A percentile compares a stretch with the other conserved stretches of the same genome.
phyloP scores from a whole-genome alignment of 2,888 invertebrate genomes.

The Thymelicus acteon region DNA sequence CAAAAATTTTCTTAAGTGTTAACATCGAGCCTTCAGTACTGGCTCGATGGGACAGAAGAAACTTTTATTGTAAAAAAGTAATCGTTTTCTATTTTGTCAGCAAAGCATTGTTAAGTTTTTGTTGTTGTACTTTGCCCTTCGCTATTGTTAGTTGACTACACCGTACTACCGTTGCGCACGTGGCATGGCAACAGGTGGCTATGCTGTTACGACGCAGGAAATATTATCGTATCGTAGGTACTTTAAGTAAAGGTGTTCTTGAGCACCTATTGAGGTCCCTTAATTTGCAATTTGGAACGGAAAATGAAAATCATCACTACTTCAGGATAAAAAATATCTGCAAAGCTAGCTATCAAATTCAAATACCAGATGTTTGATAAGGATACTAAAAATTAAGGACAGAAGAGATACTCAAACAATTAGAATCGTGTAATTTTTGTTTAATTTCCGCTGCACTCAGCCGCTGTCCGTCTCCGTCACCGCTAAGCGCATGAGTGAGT shows the following conservation, averaged over 20 bases:
- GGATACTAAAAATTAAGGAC: not conserved
- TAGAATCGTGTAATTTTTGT: not conserved
- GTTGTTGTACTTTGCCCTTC: slow-evolving; percentile 8
- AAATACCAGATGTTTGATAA: too few relatives aligned
- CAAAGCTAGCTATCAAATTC: too few relatives aligned
- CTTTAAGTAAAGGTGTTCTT: not conserved
- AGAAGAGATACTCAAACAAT: not conserved
- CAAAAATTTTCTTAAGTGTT: not conserved
- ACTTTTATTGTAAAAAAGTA: not conserved
- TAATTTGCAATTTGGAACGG: too few relatives aligned
- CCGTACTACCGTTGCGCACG: not conserved
- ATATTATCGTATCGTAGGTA: not conserved
- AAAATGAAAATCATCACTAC: too few relatives aligned
- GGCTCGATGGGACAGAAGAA: not conserved
- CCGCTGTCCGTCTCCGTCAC: not conserved
- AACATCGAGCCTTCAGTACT: not conserved
- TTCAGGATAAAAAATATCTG: too few relatives aligned
- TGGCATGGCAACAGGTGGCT: not conserved
- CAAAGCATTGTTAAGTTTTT: slow-evolving; percentile 2
- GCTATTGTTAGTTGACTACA: slow-evolving; percentile 7
- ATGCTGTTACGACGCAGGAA: not conserved
- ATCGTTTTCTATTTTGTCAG: not conserved
- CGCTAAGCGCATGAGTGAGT: not conserved
- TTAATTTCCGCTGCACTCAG: not conserved
- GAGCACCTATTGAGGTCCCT: not conserved